phyloP scores from a whole-genome alignment of 1,140 invertebrate species.

The Pectinophora gossypiella region DNA sequence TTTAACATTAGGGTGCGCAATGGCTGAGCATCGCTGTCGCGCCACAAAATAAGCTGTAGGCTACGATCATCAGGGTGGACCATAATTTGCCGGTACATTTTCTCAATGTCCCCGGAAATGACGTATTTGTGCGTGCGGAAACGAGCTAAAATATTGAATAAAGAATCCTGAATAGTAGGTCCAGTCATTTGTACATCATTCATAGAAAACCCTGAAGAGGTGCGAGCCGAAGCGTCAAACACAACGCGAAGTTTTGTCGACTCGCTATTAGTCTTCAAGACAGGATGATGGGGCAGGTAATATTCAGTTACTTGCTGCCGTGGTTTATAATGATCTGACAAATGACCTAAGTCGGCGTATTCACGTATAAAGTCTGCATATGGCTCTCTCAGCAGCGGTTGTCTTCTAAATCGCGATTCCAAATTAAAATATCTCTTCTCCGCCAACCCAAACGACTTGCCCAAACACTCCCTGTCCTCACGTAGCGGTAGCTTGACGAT shows the following conservation, averaged over 20 bases:
- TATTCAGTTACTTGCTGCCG: not conserved
- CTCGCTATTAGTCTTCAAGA: not conserved
- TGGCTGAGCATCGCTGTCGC: constrained; percentile 10
- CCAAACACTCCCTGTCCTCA: not conserved
- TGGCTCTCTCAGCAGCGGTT: not conserved
- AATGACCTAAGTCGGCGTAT: not conserved
- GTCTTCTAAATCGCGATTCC: not conserved
- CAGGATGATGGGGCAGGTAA: constrained; percentile 5
- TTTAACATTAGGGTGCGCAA: constrained; percentile 4
- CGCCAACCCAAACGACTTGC: not conserved
- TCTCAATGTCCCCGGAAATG: constrained; percentile 38
- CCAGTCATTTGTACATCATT: constrained; percentile 37
- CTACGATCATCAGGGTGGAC: constrained; percentile 24
- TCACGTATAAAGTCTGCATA: constrained; percentile 1
- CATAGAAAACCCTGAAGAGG: constrained; percentile 27
- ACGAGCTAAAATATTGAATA: constrained; percentile 34
- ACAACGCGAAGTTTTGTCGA: not conserved
- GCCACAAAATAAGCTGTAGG: constrained; percentile 45
- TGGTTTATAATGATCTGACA: not conserved
- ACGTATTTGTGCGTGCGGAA: constrained; percentile 33
- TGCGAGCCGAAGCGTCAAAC: not conserved
- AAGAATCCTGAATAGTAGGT: constrained; percentile 40
- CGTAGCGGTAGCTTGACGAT: not conserved
- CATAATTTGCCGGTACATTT: constrained; percentile 52
- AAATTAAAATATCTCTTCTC: not conserved